Evolutionary conservation across 2,797 vertebrate species (phyloP).

Genomic region (Sebastes jordani): DNA sequence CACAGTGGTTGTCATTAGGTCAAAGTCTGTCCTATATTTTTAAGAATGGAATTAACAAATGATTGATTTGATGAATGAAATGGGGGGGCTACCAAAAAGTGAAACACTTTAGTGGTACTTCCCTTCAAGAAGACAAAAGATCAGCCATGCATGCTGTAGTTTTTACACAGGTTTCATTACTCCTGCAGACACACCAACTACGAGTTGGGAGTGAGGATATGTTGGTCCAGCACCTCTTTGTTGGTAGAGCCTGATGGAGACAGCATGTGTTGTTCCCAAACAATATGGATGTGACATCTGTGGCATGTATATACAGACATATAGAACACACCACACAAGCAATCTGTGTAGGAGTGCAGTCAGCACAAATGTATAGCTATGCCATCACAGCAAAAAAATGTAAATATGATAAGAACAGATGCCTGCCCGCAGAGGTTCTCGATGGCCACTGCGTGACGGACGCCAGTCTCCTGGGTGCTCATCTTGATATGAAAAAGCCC

Average conservation of each 20-base stretch:
- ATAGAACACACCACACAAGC: neutral
- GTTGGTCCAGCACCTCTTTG: neutral
- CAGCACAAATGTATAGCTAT: conserved; percentile 40
- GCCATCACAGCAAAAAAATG: conserved; percentile 58
- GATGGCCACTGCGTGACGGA: conserved; percentile 60
- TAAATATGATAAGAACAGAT: conserved; percentile 53
- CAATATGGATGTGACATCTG: conserved; percentile 21
- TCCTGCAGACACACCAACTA: neutral
- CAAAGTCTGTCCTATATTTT: too few relatives aligned
- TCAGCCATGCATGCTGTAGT: neutral
- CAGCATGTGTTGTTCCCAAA: conserved; percentile 2
- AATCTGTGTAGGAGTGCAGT: conserved; percentile 26
- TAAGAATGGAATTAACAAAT: too few relatives aligned
- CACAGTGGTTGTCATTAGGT: too few relatives aligned
- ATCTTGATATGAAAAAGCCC: conserved; percentile 76
- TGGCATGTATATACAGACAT: neutral
- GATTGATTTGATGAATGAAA: too few relatives aligned
- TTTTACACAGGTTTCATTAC: neutral
- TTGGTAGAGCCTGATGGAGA: neutral
- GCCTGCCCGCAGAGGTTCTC: conserved; percentile 73
- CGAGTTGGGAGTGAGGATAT: neutral
- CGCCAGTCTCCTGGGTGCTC: conserved; percentile 65
- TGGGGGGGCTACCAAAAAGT: neutral
- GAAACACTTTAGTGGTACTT: neutral
- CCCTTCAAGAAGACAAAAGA: neutral